A percentile compares a stretch with the other conserved stretches of the same genome.
These are phyloP conservation scores for Callithrix jacchus DNA, from an alignment of 2,113 vertebrate species.

Conservation along the genomic window DNA sequence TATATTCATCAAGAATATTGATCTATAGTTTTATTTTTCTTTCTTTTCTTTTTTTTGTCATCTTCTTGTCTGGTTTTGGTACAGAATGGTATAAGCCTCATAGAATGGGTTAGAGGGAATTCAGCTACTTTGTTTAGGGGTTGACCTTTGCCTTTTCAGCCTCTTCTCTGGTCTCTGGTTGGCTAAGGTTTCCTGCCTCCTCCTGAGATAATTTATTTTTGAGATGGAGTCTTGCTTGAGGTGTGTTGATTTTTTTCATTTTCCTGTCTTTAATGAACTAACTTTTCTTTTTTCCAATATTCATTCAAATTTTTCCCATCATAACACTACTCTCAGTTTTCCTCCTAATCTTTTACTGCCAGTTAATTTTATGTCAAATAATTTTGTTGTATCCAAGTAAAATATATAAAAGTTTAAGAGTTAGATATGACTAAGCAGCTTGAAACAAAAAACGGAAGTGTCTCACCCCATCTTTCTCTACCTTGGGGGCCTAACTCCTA, in stretches of 20 bases:
- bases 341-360: constrained; percentile 35
- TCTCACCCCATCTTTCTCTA: not conserved
- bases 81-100: not conserved
- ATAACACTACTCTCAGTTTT: constrained; percentile 23
- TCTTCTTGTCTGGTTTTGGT: not conserved
- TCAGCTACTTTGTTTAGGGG: not conserved
- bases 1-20: not conserved
- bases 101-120: not conserved
- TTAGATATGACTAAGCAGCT: not conserved
- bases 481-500: not conserved
- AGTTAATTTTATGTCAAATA: constrained; percentile 53
- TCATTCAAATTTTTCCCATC: constrained; percentile 35
- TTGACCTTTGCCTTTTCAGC: not conserved
- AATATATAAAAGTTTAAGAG: constrained; percentile 31
- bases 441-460: not conserved
- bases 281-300: constrained; percentile 52
- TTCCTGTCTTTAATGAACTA: constrained; percentile 22
- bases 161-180: not conserved
- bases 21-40: not conserved
- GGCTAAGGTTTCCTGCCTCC: not conserved
- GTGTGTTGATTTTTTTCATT: not conserved
- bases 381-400: constrained; percentile 45
- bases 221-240: not conserved
- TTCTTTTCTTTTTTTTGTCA: not conserved
- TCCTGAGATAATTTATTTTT: not conserved